Conservation (phyloP, 2,113 vertebrate genomes). For the Charina bottae region DNA sequence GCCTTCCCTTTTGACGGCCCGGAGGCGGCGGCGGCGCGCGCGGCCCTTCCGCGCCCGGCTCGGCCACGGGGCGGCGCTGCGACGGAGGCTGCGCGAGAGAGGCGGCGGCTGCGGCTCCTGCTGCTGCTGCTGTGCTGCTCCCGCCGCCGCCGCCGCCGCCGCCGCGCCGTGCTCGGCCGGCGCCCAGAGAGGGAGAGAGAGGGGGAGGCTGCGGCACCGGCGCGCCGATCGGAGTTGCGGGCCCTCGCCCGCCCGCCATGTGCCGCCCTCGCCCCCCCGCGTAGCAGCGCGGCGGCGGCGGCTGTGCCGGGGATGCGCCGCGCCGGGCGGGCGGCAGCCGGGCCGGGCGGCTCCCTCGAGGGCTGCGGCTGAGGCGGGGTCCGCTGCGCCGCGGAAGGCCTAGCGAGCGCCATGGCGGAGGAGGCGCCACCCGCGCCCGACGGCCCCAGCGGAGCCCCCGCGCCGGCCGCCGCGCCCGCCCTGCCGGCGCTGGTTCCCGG, state of each 20-base stretch:
- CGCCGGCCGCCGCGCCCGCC: constrained; percentile 37
- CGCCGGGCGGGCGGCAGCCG: constrained; percentile 59
- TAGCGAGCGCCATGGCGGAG: background rate
- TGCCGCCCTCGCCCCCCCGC: constrained; percentile 50
- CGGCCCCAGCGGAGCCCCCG: constrained; percentile 54
- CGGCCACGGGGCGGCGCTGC: background rate
- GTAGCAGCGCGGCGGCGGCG: constrained; percentile 44
- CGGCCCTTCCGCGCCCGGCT: constrained; percentile 33
- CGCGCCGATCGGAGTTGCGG: constrained; percentile 10
- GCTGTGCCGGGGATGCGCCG: constrained; percentile 71
- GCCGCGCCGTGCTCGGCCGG: constrained; percentile 23
- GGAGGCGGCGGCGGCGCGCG: constrained; percentile 1
- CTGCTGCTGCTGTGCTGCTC: background rate
- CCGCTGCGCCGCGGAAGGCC: background rate
- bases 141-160: constrained; percentile 12
- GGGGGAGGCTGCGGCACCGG: background rate
- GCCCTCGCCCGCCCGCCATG: constrained; percentile 50
- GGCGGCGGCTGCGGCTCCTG: constrained; percentile 39
- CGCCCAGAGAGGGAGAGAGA: background rate
- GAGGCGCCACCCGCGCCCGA: constrained; percentile 62
- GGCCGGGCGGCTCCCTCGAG: constrained; percentile 77
- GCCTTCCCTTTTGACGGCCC: background rate
- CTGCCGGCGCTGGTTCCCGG: constrained; percentile 84
- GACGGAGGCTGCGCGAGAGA: background rate
- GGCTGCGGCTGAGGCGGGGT: constrained; percentile 54